Evolutionary conservation across 2,888 invertebrate genomes (phyloP).

Genomic region (Zonitis immaculata): DNA sequence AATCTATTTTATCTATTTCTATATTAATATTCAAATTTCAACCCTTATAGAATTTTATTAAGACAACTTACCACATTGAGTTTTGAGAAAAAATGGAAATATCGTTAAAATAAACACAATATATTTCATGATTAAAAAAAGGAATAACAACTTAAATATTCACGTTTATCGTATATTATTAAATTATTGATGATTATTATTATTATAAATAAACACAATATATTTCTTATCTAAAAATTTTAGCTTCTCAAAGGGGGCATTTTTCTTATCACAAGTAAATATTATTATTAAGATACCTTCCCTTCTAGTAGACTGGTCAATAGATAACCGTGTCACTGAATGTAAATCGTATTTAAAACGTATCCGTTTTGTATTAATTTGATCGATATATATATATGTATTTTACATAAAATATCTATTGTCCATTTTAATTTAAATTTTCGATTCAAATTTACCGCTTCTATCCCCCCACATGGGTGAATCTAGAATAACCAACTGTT

Average conservation of each 20-base stretch:
- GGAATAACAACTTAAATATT: neutral
- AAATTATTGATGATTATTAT: neutral
- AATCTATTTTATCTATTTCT: too few species aligned
- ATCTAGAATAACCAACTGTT: neutral
- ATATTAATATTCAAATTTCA: too few species aligned
- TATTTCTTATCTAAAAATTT: slow-evolving; percentile 1
- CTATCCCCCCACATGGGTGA: neutral
- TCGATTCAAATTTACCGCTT: slow-evolving; percentile 2
- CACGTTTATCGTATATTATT: neutral
- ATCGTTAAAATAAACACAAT: neutral
- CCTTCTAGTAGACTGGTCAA: slow-evolving; percentile 5
- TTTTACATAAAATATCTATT: too few species aligned
- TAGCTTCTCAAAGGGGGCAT: slow-evolving; percentile 19
- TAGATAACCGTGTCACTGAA: slow-evolving; percentile 17
- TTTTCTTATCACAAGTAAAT: slow-evolving; percentile 21
- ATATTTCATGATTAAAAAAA: neutral
- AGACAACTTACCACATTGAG: neutral
- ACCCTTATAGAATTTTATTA: too few species aligned
- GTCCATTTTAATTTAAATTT: slow-evolving; percentile 10
- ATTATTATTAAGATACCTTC: slow-evolving; percentile 11
- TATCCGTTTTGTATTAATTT: slow-evolving; percentile 17
- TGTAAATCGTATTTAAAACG: slow-evolving; percentile 20
- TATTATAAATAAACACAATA: neutral
- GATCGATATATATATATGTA: slow-evolving; percentile 10
- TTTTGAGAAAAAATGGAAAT: neutral